These are phyloP conservation scores for Sebastes iracundus DNA, from an alignment of 2,797 vertebrate species.

Conservation along the genomic window DNA sequence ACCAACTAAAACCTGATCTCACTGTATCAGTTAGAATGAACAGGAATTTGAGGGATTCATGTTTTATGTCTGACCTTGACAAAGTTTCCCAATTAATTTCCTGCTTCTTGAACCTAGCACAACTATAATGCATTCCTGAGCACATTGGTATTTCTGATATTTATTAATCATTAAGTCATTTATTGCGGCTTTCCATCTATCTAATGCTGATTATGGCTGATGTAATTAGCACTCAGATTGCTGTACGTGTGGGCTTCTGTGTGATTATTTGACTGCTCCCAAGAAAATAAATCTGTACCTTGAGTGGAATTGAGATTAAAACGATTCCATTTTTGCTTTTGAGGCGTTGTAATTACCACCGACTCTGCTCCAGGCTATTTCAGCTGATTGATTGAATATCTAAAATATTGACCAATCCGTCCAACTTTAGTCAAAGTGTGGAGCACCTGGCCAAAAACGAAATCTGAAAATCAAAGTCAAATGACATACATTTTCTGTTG, in stretches of 20 bases:
- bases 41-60: neutral
- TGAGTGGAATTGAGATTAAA: neutral
- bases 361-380: neutral
- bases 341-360: neutral
- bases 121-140: neutral
- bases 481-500: neutral
- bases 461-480: neutral
- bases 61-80: neutral
- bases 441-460: neutral
- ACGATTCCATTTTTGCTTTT: neutral
- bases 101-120: neutral
- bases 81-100: neutral
- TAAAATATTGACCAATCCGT: neutral
- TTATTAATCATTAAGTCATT: neutral
- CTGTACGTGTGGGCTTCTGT: neutral
- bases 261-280: neutral
- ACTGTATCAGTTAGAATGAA: neutral
- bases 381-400: neutral
- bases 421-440: neutral
- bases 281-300: constrained; percentile 8
- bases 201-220: neutral
- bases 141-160: neutral
- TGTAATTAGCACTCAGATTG: constrained; percentile 9
- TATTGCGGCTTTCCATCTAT: neutral
- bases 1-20: neutral